Evolutionary conservation across 2,888 invertebrate genomes (phyloP).

Genomic region (Aspidiotus destructor): DNA sequence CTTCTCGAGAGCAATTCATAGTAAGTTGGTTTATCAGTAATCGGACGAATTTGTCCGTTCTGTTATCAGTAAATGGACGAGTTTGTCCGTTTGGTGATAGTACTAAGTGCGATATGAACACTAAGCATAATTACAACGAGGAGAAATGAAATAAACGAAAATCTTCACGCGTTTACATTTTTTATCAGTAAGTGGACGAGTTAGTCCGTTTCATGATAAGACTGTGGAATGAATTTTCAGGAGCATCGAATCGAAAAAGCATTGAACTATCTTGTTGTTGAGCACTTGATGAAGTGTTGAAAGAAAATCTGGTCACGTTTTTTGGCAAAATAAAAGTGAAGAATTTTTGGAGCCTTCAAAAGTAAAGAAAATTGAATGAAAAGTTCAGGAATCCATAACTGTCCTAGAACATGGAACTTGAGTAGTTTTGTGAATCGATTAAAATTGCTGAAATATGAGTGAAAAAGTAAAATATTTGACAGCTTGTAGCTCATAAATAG

Average conservation of each 20-base stretch:
- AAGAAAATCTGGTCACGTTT: background rate
- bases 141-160: slow-evolving; percentile 4
- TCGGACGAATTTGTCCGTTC: slow-evolving; percentile 1
- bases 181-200: slow-evolving; percentile 4
- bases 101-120: background rate
- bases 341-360: too few relatives aligned
- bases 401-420: too few relatives aligned
- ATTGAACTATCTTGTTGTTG: background rate
- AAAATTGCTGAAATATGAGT: too few relatives aligned
- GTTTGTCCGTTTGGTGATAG: too few relatives aligned
- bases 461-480: too few relatives aligned
- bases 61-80: too few relatives aligned
- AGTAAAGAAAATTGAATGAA: too few relatives aligned
- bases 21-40: slow-evolving; percentile 4
- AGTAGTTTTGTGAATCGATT: too few relatives aligned
- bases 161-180: slow-evolving; percentile 1
- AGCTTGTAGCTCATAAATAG: too few relatives aligned
- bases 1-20: background rate
- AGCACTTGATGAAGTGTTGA: background rate
- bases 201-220: slow-evolving; percentile 2
- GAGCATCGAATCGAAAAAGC: background rate
- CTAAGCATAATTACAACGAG: background rate
- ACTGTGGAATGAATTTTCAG: slow-evolving; percentile 1
- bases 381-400: too few relatives aligned
- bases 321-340: background rate